Evolutionary conservation across 92 coral and sea anemone genomes (phyloP).

Genomic region (Porites evermanni): DNA sequence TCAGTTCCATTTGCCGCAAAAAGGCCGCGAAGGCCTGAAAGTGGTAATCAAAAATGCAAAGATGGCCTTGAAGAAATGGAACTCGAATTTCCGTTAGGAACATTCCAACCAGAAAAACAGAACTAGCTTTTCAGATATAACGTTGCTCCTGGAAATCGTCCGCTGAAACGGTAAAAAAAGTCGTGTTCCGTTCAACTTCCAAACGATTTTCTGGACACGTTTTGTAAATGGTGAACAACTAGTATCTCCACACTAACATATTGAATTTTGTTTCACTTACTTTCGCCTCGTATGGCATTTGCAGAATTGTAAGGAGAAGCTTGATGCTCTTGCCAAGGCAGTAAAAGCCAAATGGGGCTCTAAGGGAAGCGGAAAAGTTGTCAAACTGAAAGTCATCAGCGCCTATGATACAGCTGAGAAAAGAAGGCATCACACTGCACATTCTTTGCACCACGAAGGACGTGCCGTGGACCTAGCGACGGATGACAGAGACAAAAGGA

Average conservation of each 20-base stretch:
- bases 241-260: too few relatives aligned
- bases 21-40: too few relatives aligned
- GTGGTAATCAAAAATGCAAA: too few relatives aligned
- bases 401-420: conserved; percentile 66
- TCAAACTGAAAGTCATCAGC: conserved; percentile 71
- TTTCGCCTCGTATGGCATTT: background rate
- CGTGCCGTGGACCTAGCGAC: conserved; percentile 85
- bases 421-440: conserved; percentile 40
- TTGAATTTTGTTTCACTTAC: too few relatives aligned
- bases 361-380: conserved; percentile 14
- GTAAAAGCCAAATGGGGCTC: conserved; percentile 66
- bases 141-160: too few relatives aligned
- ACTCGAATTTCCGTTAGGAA: too few relatives aligned
- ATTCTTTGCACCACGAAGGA: conserved; percentile 79
- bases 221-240: too few relatives aligned
- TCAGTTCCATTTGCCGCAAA: too few relatives aligned
- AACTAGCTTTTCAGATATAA: background rate
- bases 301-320: conserved; percentile 75
- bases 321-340: conserved; percentile 38
- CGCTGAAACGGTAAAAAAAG: too few relatives aligned
- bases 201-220: too few relatives aligned
- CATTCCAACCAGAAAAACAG: background rate
- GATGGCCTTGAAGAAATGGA: too few relatives aligned
- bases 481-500: conserved; percentile 61
- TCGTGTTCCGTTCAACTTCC: too few relatives aligned